Evolutionary conservation across 1,140 invertebrate species (phyloP), one percentile per base, ranked within the genome.

Genomic region (Heliothis virescens): DNA sequence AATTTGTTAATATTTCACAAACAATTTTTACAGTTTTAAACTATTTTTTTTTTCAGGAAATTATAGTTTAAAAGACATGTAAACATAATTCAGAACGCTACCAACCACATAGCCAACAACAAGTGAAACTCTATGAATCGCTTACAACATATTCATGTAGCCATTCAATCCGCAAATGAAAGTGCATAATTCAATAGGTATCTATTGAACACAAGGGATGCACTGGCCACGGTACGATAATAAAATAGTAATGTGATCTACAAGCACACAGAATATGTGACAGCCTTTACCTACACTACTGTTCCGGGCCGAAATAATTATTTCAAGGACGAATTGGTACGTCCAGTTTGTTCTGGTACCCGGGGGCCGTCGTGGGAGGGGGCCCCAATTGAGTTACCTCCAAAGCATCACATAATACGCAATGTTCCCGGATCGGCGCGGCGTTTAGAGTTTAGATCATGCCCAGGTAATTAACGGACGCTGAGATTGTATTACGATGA

Each of bases 311-410:
- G 10, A 26, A 15, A 41, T 52, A 2, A 69, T 69, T 69, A 69
- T 69, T 69, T 52, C 65, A 52, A 69, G 47, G 63, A n/a, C 47
- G 15, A 16, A 48, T 48, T n/a, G n/a, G 15, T 47, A 11, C 26
- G 59, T 18, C 16, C 18, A 11, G 57, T 16, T 18, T 59, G 57
- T 59, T 16, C 34, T 41, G 34, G 9, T 41, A 26, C 16, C 16
- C 16, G 57, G 21, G 15, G 57, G 11, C 18, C 57, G 0, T 11
- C 57, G 1, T 29, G 7, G 15, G n/a, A n/a, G 15, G 16, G 15
- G 34, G 63, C 16, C 41, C 12, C n/a, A 67, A 50, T 67, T 67
- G 11, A 67, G 16, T 67, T 50, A 50, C 41, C n/a, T 13, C 65
- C 47, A 16, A 15, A 69, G 65, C 65, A 52, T 13, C 57, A 4